phyloP scores from a whole-genome alignment of 2,888 invertebrate genomes.

The Phrixothrix hirtus region DNA sequence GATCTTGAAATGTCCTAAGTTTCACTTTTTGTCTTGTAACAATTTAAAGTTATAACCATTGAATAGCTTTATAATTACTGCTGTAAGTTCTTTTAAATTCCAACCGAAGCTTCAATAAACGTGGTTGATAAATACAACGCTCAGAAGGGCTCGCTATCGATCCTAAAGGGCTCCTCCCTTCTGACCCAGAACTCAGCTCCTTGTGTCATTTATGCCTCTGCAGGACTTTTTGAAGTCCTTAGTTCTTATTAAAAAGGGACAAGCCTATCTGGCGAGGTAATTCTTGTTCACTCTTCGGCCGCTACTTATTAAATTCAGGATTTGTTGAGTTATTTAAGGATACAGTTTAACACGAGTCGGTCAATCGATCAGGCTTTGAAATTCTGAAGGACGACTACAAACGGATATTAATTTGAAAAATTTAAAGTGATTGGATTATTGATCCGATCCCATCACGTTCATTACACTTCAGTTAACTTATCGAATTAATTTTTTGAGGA shows the following conservation, averaged over 20 bases:
- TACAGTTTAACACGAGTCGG: neutral
- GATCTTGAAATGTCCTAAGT: conserved; percentile 7
- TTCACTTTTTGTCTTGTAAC: conserved; percentile 4
- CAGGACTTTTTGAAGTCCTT: conserved; percentile 20
- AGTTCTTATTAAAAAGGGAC: conserved; percentile 21
- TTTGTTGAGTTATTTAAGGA: neutral
- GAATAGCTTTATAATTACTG: conserved; percentile 1
- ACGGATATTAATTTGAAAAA: no score
- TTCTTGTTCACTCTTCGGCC: neutral
- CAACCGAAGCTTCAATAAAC: conserved; percentile 22
- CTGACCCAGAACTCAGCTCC: conserved; percentile 38
- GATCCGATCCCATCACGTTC: no score
- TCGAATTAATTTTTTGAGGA: no score
- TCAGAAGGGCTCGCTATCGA: conserved; percentile 34
- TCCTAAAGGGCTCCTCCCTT: conserved; percentile 35
- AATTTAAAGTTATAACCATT: conserved; percentile 6
- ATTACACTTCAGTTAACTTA: no score
- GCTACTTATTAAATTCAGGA: neutral
- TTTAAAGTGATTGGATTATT: no score
- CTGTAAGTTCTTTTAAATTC: conserved; percentile 1
- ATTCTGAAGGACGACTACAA: neutral
- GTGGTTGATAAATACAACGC: conserved; percentile 37
- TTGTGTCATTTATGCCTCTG: conserved; percentile 33
- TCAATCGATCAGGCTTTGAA: neutral
- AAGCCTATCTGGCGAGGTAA: conserved; percentile 6